Base-by-base conservation (phyloP, 2,113 vertebrate genomes). In the Cariama cristata region DNA sequence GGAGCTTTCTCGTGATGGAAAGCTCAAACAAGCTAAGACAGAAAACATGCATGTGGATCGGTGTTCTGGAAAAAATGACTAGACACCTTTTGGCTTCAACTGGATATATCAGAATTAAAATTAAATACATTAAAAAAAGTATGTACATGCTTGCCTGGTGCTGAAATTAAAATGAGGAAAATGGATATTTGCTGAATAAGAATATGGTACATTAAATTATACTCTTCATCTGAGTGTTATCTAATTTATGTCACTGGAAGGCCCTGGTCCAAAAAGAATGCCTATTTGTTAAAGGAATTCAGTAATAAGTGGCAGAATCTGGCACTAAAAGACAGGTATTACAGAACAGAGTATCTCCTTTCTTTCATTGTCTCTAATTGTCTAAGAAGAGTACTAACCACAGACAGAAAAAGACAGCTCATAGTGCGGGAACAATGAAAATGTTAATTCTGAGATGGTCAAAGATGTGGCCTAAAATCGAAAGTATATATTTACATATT, bases 1-100 rank as follows among this genome's bases (percentile, higher is more conserved):
- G 96, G 85, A 96, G 76, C 17, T 88, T 86, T 79, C 56, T 88
- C 2, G 1, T 14, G 60, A 79, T 50, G 67, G 73, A 92, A 95
- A 96, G 42, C 82, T 96, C 82, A 14, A 64, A 45, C 16, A 69
- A 68, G 52, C 32, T 67, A 63, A 93, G 91, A 66, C 67, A 86
- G 71, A 77, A 93, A 83, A 62, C 38, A 73, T 69, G 38, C 62
- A 72, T 59, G 35, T 79, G 69, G 42, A 59, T 81, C 69, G 58
- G 22, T 56, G 55, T 64, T 89, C 81, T 84, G 89, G 87, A 96
- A 96, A 92, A 93, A 91, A 66, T 86, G 5, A 79, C 28, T 72
- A 42, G 58, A 35, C 81, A 26, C 8, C 10, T 88, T 90, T 75
- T 38, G 38, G 67, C 33, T 96, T 86, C 14, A 50, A n/a, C 30